These are phyloP conservation scores for Pygoscelis adeliae DNA, from an alignment of 2,113 vertebrate genomes.

Conservation along the genomic window DNA sequence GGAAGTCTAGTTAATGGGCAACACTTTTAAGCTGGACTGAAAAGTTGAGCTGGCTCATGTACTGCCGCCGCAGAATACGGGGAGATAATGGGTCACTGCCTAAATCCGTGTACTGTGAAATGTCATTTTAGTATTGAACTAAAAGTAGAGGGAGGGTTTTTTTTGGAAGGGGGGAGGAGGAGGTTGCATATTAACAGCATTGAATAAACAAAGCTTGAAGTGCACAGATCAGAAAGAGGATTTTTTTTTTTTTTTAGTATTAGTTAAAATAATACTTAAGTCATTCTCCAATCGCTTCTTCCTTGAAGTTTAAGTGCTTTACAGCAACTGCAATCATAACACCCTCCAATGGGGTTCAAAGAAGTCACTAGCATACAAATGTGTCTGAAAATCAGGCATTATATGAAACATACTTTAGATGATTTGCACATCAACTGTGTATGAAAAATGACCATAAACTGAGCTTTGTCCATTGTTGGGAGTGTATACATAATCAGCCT, in stretches of 20 bases:
- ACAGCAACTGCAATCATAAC: neutral
- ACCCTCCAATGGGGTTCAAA: neutral
- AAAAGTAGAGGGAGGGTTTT: neutral
- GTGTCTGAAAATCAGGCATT: neutral
- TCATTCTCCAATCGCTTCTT: neutral
- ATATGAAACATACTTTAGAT: neutral
- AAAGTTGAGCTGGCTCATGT: conserved; percentile 76
- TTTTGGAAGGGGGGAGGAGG: neutral
- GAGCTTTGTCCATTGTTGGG: conserved; percentile 1
- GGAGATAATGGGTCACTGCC: conserved; percentile 72
- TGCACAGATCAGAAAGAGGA: neutral
- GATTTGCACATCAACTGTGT: neutral
- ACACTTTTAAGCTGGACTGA: conserved; percentile 77
- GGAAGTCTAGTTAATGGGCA: conserved; percentile 81
- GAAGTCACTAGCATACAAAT: neutral
- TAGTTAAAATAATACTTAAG: conserved; percentile 47
- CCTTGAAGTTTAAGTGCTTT: conserved; percentile 46
- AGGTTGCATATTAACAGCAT: conserved; percentile 7
- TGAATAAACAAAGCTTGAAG: neutral
- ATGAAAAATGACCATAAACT: neutral
- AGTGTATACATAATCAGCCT: neutral
- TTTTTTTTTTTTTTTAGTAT: neutral
- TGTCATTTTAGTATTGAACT: conserved; percentile 66
- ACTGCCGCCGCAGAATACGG: conserved; percentile 47
- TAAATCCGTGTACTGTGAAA: conserved; percentile 69